phyloP scores from a whole-genome alignment of 2,797 vertebrate genomes.

The Varecia variegata region DNA sequence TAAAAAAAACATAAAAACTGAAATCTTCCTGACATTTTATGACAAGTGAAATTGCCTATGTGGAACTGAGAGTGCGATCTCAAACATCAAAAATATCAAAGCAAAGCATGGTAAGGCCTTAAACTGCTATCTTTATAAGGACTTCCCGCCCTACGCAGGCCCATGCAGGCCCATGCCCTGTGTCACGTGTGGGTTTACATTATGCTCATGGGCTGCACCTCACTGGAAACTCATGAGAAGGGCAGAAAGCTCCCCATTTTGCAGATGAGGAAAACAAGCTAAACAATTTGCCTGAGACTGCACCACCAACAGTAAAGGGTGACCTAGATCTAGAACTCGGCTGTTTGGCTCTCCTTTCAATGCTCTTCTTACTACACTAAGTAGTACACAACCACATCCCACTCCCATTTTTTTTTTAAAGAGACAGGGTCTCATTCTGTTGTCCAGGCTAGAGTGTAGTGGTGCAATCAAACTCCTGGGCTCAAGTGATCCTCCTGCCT shows the following conservation, averaged over 20 bases:
- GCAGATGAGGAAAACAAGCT: background rate
- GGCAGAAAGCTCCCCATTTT: background rate
- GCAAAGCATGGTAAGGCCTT: background rate
- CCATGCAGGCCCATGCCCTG: accelerated
- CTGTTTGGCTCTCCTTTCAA: no score
- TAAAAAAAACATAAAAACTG: background rate
- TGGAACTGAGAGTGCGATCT: background rate
- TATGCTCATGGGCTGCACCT: no score
- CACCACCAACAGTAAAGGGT: background rate
- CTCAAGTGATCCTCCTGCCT: background rate
- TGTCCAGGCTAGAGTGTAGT: background rate
- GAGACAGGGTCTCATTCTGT: background rate
- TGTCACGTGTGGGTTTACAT: background rate
- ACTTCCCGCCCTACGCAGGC: background rate
- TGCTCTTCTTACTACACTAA: background rate
- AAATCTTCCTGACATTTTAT: background rate
- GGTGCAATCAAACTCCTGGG: background rate
- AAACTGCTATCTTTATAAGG: background rate
- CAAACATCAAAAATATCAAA: background rate
- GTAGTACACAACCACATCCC: background rate
- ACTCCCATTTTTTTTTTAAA: background rate
- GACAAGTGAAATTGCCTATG: background rate
- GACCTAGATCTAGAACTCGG: background rate
- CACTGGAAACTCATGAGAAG: background rate
- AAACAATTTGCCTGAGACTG: background rate